Base-by-base conservation (phyloP, 2,888 invertebrate genomes). In the Plebejus anna region DNA sequence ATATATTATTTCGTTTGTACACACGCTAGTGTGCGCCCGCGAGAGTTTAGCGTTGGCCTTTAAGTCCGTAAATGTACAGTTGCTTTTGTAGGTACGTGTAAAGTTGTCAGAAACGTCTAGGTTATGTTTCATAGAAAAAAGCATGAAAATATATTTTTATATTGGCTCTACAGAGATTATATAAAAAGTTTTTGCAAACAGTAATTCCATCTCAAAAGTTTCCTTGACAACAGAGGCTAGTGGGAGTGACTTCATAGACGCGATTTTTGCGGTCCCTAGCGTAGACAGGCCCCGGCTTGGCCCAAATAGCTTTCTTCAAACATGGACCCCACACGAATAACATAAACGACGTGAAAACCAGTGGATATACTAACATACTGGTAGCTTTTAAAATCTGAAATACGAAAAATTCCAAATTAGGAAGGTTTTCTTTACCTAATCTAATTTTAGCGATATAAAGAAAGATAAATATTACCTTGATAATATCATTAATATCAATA, bases 201-300 rank as follows among this genome's bases (percentile, higher is more conserved):
- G 9, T 42, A 42, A 42, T 42, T 47, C 11, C 47, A 47, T 47
- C 47, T 47, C 47, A 66, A 66, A 66, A 4, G 66, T 66, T 66
- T 16, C 66, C 66, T 66, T 66, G 82, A 80, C 89, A 89, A 79
- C 90, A 90, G 42, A 82, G 79, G 22, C 86, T 84, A 0, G 89
- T 87, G 0, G 90, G 84, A 0, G 86, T 87, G 47, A 90, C 86
- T 47, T 81, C 80, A 77, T 85, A 90, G 6, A 88, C 75, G 6
- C 90, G 82, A 78, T 89, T 89, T 75, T 83, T 86, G 55, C 90
- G 83, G 76, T 90, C 90, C 75, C 82, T 86, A 1, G 89, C 90
- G 79, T 83, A 89, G 11, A 89, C 87, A 0, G 86, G 85, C 0
- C 84, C 85, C 0, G 83, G 83, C 2, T 79, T 70, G 0, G 85